Conservation (phyloP, 2,888 invertebrate genomes). For the Amphipoea oculea region DNA sequence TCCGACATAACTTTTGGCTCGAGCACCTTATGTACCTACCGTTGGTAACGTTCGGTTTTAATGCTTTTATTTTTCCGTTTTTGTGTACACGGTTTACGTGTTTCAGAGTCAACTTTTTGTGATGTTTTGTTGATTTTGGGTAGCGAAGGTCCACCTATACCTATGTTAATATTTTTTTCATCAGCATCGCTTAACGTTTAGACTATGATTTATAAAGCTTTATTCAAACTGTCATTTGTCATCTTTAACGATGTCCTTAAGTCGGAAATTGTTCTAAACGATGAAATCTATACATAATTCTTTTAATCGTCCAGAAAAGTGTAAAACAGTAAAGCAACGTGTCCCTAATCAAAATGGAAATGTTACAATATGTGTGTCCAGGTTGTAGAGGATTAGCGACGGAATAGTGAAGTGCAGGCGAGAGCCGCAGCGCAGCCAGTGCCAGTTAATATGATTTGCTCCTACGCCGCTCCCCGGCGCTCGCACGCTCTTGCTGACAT, state of each 20-base stretch:
- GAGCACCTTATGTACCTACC: conserved; percentile 76
- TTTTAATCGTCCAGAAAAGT: not conserved
- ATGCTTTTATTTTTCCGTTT: conserved; percentile 65
- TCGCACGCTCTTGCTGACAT: conserved; percentile 73
- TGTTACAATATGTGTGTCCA: conserved; percentile 52
- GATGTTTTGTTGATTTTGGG: conserved; percentile 28
- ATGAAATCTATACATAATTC: not conserved
- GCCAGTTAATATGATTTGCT: conserved; percentile 84
- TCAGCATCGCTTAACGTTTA: not conserved
- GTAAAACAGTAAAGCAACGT: conserved; percentile 20
- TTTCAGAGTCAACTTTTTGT: conserved; percentile 36
- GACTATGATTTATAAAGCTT: not conserved
- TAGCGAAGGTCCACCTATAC: not conserved
- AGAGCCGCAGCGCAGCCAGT: conserved; percentile 64
- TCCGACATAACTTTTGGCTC: conserved; percentile 88
- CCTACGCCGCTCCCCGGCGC: conserved; percentile 58
- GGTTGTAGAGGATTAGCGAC: conserved; percentile 72
- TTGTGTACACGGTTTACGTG: conserved; percentile 40
- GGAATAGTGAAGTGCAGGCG: conserved; percentile 71
- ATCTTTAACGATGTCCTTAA: not conserved
- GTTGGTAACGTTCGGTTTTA: conserved; percentile 68
- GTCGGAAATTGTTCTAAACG: not conserved
- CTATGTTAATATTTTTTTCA: not conserved
- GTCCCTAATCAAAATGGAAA: conserved; percentile 52
- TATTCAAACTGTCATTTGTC: not conserved